Evolutionary conservation across 2,797 vertebrate genomes (phyloP).

Genomic region (Tolypeutes matacus): DNA sequence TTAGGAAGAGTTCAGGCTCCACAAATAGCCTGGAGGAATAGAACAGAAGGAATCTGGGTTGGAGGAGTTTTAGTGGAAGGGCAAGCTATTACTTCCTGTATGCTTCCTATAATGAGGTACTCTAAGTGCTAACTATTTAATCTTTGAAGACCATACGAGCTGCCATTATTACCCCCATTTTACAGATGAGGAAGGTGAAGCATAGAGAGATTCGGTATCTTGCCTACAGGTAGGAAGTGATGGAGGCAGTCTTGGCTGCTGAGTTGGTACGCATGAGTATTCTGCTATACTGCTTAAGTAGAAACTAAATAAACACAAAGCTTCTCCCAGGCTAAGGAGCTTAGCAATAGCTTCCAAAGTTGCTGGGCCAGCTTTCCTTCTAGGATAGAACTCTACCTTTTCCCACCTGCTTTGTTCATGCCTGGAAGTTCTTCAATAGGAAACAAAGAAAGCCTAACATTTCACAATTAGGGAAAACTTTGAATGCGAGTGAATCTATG

Average conservation of each 20-base stretch:
- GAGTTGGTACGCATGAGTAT: neutral
- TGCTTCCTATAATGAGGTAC: neutral
- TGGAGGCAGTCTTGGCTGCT: neutral
- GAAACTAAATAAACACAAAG: neutral
- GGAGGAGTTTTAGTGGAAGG: neutral
- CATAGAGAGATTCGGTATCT: neutral
- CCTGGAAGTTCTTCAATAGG: neutral
- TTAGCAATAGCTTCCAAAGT: slow-evolving; percentile 26
- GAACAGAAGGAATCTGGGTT: neutral
- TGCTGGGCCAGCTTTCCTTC: neutral
- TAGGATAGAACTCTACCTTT: neutral
- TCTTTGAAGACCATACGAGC: neutral
- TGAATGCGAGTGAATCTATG: neutral
- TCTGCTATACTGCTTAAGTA: neutral
- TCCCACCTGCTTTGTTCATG: neutral
- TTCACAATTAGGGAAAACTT: slow-evolving; percentile 1
- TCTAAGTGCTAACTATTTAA: neutral
- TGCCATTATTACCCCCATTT: neutral
- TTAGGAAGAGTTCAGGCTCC: neutral
- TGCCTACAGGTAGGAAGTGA: slow-evolving; percentile 1
- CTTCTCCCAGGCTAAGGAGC: neutral
- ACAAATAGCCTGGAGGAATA: slow-evolving; percentile 1
- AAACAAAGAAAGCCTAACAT: neutral
- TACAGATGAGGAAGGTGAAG: too few relatives aligned
- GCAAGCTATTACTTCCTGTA: neutral